Percentiles rank a stretch among this genome's conserved stretches.
Conservation (phyloP, 2,113 vertebrate species). For the Euleptes europaea region DNA sequence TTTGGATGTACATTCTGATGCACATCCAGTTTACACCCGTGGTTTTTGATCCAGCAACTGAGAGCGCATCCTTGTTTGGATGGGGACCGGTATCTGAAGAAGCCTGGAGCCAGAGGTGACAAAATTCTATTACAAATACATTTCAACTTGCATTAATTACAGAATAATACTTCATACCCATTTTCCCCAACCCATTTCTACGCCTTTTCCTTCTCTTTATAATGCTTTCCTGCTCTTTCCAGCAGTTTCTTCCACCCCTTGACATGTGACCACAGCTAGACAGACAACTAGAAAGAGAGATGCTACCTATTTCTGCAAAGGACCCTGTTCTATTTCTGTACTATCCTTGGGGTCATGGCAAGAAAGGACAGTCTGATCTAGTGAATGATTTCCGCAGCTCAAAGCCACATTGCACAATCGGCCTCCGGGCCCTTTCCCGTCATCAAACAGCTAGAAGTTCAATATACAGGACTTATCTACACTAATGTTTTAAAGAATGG, state of each 20-base stretch:
- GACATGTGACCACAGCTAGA: background rate
- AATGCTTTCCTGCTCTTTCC: background rate
- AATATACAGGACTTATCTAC: too few relatives aligned
- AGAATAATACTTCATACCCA: background rate
- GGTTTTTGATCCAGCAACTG: background rate
- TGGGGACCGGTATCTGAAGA: background rate
- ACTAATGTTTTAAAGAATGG: background rate
- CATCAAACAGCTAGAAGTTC: too few relatives aligned
- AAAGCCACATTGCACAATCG: background rate
- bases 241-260: background rate
- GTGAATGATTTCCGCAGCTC: background rate
- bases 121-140: background rate
- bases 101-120: background rate
- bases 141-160: background rate
- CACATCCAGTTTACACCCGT: background rate
- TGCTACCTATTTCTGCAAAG: background rate
- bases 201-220: background rate
- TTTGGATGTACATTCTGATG: background rate
- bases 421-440: background rate
- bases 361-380: background rate
- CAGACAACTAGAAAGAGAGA: background rate
- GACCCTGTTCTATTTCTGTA: background rate
- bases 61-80: background rate
- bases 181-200: background rate
- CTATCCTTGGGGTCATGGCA: constrained; percentile 21